Evolutionary conservation across 1,140 invertebrate genomes (phyloP), one percentile per base, ranked within the genome.

Genomic region (Drosophila insularis): DNA sequence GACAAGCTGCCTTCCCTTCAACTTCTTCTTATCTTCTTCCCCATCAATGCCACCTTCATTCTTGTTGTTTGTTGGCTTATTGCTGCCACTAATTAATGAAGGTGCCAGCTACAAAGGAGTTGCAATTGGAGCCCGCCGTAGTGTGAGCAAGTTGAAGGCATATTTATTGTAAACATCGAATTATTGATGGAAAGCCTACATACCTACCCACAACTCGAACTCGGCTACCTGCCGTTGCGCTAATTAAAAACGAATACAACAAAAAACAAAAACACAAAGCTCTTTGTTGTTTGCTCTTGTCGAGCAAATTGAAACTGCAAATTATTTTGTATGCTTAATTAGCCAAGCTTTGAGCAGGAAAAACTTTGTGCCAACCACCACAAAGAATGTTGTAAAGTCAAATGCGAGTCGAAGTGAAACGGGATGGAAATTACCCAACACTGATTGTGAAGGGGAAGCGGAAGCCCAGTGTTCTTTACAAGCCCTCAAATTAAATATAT

Each of bases 121-220:
- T 13, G 37, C 23, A 8, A 61, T 43, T 35, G 39, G 19, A n/a
- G 50, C 17, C 10, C 13, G 17, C 6, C 13, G 17, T 4, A 21
- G 21, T 19, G n/a, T 27, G 17, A 32, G 39, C 6, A 37, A 37
- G 19, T 56, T 81, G 27, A 27, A 27, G 27, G 75, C 63, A 63
- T 63, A 76, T 79, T 87, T 89, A 80, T 73, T 89, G 82, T 69
- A 87, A 89, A 89, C 84, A 87, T 55, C 50, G 74, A 89, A 89
- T 80, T 87, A 87, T 87, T 87, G 82, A 87, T 87, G 82, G 71
- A 40, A 60, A 53, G 43, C 73, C 53, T 32, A 55, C 54, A 58
- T 35, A 37, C 39, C 63, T 66, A 60, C 64, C 32, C 65, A 37
- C 2, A 13, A 13, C 10, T 13, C 10, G 1, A 37, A 63, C 66